Conservation (phyloP, 2,888 invertebrate species). For the Machimus atricapillus region DNA sequence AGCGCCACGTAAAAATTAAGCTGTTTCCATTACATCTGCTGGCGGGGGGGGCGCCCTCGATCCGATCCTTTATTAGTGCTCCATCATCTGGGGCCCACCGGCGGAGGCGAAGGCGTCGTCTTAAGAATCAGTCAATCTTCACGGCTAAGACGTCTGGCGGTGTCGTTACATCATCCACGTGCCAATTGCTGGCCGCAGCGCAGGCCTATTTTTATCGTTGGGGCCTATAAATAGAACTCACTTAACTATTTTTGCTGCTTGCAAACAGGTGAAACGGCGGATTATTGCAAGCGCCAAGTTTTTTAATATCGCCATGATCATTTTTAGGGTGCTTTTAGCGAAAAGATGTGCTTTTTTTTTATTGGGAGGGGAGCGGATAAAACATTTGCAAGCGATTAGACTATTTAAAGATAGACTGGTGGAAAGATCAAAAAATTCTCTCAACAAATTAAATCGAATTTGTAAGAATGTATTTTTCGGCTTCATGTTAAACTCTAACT, state of each 20-base stretch:
- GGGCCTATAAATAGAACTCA: background rate
- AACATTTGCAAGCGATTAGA: background rate
- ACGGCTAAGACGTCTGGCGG: background rate
- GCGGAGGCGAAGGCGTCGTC: background rate
- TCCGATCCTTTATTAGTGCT: background rate
- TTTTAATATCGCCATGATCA: background rate
- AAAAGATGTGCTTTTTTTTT: background rate
- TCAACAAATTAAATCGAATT: too few species aligned
- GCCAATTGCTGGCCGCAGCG: conserved; percentile 3
- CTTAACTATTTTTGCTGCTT: conserved; percentile 7
- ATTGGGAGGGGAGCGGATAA: background rate
- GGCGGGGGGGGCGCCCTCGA: background rate
- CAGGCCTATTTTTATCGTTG: background rate
- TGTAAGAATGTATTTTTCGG: too few species aligned
- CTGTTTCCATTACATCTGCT: background rate
- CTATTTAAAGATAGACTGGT: background rate
- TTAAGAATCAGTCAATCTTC: background rate
- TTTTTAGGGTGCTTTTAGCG: background rate
- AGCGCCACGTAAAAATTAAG: background rate
- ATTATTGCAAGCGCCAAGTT: conserved; percentile 15
- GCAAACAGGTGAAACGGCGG: conserved; percentile 15
- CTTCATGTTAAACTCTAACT: too few species aligned
- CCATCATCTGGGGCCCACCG: background rate
- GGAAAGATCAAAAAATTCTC: background rate
- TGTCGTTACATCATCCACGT: conserved; percentile 32